These are phyloP conservation scores for Pachycephala philippinensis DNA, from an alignment of 2,113 vertebrate genomes.

Conservation along the genomic window DNA sequence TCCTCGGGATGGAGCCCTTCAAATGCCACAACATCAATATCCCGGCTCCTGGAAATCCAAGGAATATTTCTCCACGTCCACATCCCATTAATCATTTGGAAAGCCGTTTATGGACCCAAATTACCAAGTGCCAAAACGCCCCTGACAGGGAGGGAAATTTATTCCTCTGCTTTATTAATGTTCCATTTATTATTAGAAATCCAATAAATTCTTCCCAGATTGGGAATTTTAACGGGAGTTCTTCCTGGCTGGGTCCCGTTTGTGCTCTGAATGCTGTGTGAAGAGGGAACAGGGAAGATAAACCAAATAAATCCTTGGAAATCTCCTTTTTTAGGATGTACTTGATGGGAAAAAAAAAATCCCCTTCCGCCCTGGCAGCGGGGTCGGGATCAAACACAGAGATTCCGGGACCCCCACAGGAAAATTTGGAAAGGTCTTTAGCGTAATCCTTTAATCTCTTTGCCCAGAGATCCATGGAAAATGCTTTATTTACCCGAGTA, in stretches of 20 bases:
- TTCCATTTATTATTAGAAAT: slow-evolving; percentile 12
- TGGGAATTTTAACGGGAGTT: neutral
- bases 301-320: neutral
- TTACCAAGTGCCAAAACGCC: slow-evolving; percentile 44
- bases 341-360: neutral
- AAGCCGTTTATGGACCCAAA: slow-evolving; percentile 55
- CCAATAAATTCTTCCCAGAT: neutral
- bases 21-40: slow-evolving; percentile 39
- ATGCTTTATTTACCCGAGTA: slow-evolving; percentile 74
- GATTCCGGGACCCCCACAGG: neutral
- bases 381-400: neutral
- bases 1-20: neutral
- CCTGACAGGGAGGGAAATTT: slow-evolving; percentile 18
- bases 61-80: slow-evolving; percentile 40
- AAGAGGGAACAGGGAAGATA: neutral
- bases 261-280: neutral
- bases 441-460: slow-evolving; percentile 62
- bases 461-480: slow-evolving; percentile 19
- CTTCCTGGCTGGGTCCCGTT: neutral
- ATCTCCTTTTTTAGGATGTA: neutral
- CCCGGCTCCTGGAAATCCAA: slow-evolving; percentile 5
- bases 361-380: neutral
- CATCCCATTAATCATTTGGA: slow-evolving; percentile 45
- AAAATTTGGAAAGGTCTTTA: slow-evolving; percentile 23
- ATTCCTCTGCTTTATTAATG: slow-evolving; percentile 1